These are phyloP conservation scores for Pholis gunnellus DNA, from an alignment of 2,113 vertebrate genomes.

Conservation along the genomic window DNA sequence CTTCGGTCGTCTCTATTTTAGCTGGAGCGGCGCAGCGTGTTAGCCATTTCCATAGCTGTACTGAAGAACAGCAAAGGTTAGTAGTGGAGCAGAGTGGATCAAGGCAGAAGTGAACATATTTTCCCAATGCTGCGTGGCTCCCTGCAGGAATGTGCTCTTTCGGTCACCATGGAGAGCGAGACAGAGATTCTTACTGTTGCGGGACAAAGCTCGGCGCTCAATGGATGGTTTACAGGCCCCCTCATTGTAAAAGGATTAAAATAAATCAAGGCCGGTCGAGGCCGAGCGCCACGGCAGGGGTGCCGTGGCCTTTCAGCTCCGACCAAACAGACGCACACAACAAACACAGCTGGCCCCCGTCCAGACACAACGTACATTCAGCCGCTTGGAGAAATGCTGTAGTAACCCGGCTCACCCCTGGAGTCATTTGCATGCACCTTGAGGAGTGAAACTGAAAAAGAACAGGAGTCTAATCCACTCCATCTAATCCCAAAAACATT, in stretches of 20 bases:
- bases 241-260: slow-evolving; percentile 77
- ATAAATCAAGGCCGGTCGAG: slow-evolving; percentile 80
- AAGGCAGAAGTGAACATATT: slow-evolving; percentile 49
- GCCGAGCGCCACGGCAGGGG: slow-evolving; percentile 57
- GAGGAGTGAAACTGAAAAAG: slow-evolving; percentile 24
- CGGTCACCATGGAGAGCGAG: slow-evolving; percentile 77
- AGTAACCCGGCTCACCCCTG: slow-evolving; percentile 63
- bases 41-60: slow-evolving; percentile 67
- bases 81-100: slow-evolving; percentile 54
- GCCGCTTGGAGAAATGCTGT: slow-evolving; percentile 42
- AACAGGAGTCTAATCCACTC: not conserved
- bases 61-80: slow-evolving; percentile 57
- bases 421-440: slow-evolving; percentile 66
- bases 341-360: slow-evolving; percentile 68
- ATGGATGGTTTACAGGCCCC: slow-evolving; percentile 78
- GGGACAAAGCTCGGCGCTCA: slow-evolving; percentile 77
- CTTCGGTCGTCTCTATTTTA: slow-evolving; percentile 16
- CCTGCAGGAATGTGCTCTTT: slow-evolving; percentile 80
- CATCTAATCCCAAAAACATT: not conserved
- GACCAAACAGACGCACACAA: slow-evolving; percentile 70
- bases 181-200: slow-evolving; percentile 78
- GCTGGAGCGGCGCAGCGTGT: slow-evolving; percentile 37
- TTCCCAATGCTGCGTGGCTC: slow-evolving; percentile 67
- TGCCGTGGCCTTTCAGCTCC: slow-evolving; percentile 53
- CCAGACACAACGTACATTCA: slow-evolving; percentile 55